Evolutionary conservation across 1,140 invertebrate species (phyloP), one percentile per base, ranked within the genome.

Genomic region (Rhagoletis zephyria): DNA sequence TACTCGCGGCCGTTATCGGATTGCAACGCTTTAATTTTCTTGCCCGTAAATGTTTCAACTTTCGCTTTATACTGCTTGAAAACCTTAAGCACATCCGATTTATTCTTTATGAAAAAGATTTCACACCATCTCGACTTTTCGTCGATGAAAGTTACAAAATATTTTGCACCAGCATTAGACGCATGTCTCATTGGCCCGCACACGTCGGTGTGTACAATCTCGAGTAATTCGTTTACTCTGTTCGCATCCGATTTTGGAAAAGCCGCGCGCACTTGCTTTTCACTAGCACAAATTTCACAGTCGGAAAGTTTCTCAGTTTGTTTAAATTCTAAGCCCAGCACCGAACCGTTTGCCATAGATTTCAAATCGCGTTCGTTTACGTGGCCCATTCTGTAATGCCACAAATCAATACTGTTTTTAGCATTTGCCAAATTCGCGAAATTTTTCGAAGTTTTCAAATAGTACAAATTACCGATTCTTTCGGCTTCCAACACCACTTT

Each of bases 91-190:
- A 12, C 87, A 74, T 91, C 89, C 61, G 81, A 87, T 88, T 91
- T 91, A 14, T 85, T 64, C 30, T 86, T 91, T 90, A 93, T 10
- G 87, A 94, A 92, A 89, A 91, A 94, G 42, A 93, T 88, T 88
- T 92, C 91, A 42, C 88, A 88, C 88, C 89, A 93, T 87, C 90
- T 89, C 45, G 89, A 90, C 70, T 85, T 90, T 87, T 94, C 93
- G 90, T 94, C 93, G 51, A 92, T 91, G 87, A 94, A 92, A 4
- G 91, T 88, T 0, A 93, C 30, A 88, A 92, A 91, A 90, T 93
- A 94, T 87, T 86, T 88, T 16, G 90, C 88, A 42, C 89, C 89
- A 56, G 91, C 89, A 85, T 91, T 77, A 59, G 90, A 93, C n/a
- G 81, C 85, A 14, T 86, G 87, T 77, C 90, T 89, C 90, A 93